Evolutionary conservation across 1,140 invertebrate genomes (phyloP), one percentile per base, ranked within the genome.

Genomic region (Amyelois transitella): DNA sequence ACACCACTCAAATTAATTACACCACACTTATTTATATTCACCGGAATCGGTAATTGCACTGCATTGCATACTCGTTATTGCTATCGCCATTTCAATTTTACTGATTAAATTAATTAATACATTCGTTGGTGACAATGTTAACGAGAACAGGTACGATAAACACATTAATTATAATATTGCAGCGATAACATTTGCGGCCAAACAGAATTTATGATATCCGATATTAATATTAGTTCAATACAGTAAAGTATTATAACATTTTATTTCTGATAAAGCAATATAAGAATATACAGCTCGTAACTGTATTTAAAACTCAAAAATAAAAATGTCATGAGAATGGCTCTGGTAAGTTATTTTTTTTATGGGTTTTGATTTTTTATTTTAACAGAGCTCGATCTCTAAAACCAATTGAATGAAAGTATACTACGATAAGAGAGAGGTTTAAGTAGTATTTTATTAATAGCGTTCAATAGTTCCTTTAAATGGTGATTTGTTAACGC

Each of bases 1-100:
- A 60, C 24, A 54, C 48, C 44, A 20, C 22, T 43, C 14, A 58
- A 55, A 53, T 45, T 28, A 28, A 5, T 28, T 28, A 28, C 12
- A 28, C 25, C 7, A 12, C 12, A 0, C 32, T 3, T 2, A 38
- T 38, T 38, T 38, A 14, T 8, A 14, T 2, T 38, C 6, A 38
- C 8, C n/a, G n/a, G 12, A 38, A 38, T 38, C n/a, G 0, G 12
- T 38, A 38, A 14, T 38, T n/a, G n/a, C 32, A 38, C n/a, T 38
- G 25, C 1, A 8, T 38, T n/a, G n/a, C n/a, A 14, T 38, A 38
- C 0, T 14, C n/a, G 17, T 38, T 38, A 38, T 5, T 24, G 3
- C 22, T 24, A 24, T 24, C 22, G 22, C 22, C 3, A 24, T 24
- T 24, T 24, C 17, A 14, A 14, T 14, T 38, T 14, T 14, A 38